Evolutionary conservation across 1,140 invertebrate species (phyloP), one percentile per base, ranked within the genome.

Genomic region (Gonatopus flavifemur): DNA sequence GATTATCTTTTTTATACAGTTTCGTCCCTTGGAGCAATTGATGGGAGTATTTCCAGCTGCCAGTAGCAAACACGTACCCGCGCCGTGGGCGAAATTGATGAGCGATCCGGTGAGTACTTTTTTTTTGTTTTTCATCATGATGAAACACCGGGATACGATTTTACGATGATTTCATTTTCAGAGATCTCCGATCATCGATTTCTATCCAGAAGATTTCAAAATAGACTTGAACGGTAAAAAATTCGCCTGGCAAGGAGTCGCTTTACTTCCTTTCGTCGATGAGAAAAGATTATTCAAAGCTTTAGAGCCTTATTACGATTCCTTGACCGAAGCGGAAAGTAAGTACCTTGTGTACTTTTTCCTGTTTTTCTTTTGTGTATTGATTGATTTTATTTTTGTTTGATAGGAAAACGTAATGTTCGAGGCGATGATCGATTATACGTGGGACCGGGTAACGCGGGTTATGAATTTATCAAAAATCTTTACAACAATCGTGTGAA

Each of bases 11-110:
- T 55, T 53, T 49, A 82, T 83, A 12, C 72, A 93, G 85, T 98
- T 99, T 75, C 90, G 90, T 52, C 98, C 98, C 2, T 77, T 99
- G 60, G 96, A 99, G 78, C 98, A 99, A 80, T 78, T 99, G 49
- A 99, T 99, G 97, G 91, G 94, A 38, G 97, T 99, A 47, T 99
- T 99, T 80, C 98, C 98, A 47, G 96, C 97, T 36, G 97, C 94
- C 22, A 98, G 94, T 80, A 86, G 90, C 55, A 84, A 88, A 37
- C 95, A 98, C 80, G 89, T 99, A 43, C 98, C 98, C 28, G 77
- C 83, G 47, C 88, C 94, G 2, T 99, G 96, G 94, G 91, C 90
- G n/a, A 81, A 83, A 43, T 83, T 99, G 15, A 99, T 99, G 98
- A 87, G 79, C 39, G 88, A 94, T 78, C 88, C 93, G 2, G 91